These are phyloP conservation scores for Cynodonichthys magdalenae DNA, from an alignment of 2,797 vertebrate species.

Conservation along the genomic window DNA sequence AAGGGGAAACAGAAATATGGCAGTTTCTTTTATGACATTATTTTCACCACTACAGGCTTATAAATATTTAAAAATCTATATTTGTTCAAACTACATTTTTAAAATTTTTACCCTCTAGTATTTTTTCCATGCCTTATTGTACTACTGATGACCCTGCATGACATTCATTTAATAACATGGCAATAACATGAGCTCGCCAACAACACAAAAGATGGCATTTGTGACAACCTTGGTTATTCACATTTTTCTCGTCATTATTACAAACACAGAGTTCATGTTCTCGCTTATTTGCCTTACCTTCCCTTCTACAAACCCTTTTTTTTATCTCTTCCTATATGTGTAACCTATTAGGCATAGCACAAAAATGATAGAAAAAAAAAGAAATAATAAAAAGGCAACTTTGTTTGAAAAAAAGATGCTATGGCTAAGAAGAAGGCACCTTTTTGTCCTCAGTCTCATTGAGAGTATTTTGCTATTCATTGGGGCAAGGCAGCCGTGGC, in stretches of 20 bases:
- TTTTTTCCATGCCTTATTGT: constrained; percentile 8
- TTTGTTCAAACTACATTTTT: constrained; percentile 15
- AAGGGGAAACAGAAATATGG: constrained; percentile 8
- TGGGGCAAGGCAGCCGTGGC: constrained; percentile 52
- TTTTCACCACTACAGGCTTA: not conserved
- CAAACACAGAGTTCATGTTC: constrained; percentile 12
- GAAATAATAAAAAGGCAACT: constrained; percentile 30
- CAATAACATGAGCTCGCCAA: constrained; percentile 42
- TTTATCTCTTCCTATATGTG: constrained; percentile 41
- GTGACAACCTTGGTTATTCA: constrained; percentile 32
- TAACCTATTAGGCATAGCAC: constrained; percentile 21
- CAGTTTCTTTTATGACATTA: not conserved
- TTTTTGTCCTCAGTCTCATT: constrained; percentile 70
- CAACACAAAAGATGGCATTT: constrained; percentile 30
- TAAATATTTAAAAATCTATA: constrained; percentile 1
- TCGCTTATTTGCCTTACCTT: constrained; percentile 56
- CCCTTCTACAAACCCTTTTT: constrained; percentile 64
- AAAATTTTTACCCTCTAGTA: constrained; percentile 7
- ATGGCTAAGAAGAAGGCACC: constrained; percentile 40
- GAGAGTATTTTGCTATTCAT: constrained; percentile 66
- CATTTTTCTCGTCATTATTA: constrained; percentile 29
- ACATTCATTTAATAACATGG: constrained; percentile 60
- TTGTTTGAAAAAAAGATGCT: constrained; percentile 57
- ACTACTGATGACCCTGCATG: constrained; percentile 45
- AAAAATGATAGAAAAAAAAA: constrained; percentile 1